Percentiles rank a stretch among this genome's conserved stretches.
Evolutionary conservation across 2,113 vertebrate species (phyloP).

Genomic region (Emberiza fucata): DNA sequence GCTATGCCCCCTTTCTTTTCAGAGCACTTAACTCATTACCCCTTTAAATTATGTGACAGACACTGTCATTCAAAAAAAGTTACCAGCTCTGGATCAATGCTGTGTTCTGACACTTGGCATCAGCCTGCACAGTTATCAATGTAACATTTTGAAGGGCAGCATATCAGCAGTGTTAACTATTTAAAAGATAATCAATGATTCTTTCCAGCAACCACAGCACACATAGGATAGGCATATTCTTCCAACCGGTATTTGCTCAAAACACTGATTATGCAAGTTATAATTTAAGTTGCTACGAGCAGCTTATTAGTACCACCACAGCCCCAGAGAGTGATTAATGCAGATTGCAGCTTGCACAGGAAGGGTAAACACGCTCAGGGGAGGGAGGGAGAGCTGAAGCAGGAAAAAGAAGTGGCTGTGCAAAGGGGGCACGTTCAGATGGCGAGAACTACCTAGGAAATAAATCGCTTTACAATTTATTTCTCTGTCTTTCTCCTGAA

Average conservation of each 20-base stretch:
- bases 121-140: not conserved
- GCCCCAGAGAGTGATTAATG: not conserved
- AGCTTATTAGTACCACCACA: not conserved
- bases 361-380: not conserved
- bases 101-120: not conserved
- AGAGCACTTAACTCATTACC: not conserved
- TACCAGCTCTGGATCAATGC: not conserved
- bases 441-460: not conserved
- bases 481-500: not conserved
- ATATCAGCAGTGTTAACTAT: not conserved
- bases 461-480: not conserved
- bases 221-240: not conserved
- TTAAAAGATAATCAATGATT: not conserved
- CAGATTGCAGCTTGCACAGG: not conserved
- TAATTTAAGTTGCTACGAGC: not conserved
- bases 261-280: not conserved
- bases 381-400: not conserved
- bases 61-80: not conserved
- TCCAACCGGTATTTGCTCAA: not conserved
- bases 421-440: rapidly evolving
- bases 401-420: not conserved
- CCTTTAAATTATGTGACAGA: not conserved
- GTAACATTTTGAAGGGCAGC: not conserved
- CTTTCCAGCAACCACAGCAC: not conserved
- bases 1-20: too few species aligned